Conservation (phyloP, 2,888 invertebrate species). For the Eurytoma californica region DNA sequence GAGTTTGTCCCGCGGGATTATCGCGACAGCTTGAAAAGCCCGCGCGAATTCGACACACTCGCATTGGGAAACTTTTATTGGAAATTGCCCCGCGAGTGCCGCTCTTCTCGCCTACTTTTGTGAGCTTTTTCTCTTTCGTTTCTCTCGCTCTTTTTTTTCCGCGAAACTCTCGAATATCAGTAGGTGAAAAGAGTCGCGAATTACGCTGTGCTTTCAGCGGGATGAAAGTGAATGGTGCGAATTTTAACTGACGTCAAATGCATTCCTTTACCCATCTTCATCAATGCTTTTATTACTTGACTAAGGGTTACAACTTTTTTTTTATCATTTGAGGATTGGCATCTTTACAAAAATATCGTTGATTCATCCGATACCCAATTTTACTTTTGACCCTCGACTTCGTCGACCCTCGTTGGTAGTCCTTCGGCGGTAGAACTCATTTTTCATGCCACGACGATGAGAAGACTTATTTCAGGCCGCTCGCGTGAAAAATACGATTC, state of each 20-base stretch:
- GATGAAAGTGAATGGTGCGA: background rate
- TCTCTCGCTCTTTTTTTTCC: background rate
- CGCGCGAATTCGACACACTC: background rate
- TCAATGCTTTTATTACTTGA: no score
- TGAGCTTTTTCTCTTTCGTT: conserved; percentile 12
- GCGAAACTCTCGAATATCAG: conserved; percentile 17
- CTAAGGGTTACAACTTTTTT: background rate
- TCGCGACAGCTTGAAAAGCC: conserved; percentile 34
- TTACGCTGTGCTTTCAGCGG: background rate
- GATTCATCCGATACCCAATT: no score
- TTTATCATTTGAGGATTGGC: no score
- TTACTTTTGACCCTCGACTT: background rate
- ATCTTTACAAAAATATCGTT: no score
- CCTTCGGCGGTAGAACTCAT: conserved; percentile 12
- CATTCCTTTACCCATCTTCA: no score
- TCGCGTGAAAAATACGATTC: conserved; percentile 40
- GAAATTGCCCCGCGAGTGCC: conserved; percentile 18
- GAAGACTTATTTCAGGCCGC: conserved; percentile 9
- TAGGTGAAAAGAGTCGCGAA: background rate
- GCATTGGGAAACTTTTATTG: conserved; percentile 49
- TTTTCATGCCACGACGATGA: conserved; percentile 45
- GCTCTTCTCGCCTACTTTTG: background rate
- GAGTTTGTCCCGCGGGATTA: conserved; percentile 46
- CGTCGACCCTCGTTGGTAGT: background rate
- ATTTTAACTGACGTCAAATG: no score